These are phyloP conservation scores for Lasioglossum marginatum DNA, from an alignment of 2,888 invertebrate species.

Conservation along the genomic window DNA sequence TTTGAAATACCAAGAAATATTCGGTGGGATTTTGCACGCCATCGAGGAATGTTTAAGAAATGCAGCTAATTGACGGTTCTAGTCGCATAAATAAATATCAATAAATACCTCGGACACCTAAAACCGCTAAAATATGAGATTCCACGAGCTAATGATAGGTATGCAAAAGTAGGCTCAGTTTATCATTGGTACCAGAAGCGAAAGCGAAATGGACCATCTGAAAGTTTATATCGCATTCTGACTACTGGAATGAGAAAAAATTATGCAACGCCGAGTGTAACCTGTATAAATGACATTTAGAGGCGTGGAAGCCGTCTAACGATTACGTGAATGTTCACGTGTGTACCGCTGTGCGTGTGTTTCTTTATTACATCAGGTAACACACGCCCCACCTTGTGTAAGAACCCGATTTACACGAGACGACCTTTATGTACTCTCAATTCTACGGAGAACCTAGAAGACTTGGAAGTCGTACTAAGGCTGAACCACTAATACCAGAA, in stretches of 20 bases:
- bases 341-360: slow-evolving; percentile 45
- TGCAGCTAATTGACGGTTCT: background rate
- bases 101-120: background rate
- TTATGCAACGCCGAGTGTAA: slow-evolving; percentile 41
- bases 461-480: slow-evolving; percentile 45
- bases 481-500: slow-evolving; percentile 30
- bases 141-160: background rate
- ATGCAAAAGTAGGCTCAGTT: background rate
- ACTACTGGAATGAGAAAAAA: slow-evolving; percentile 23
- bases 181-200: background rate
- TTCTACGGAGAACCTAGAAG: slow-evolving; percentile 47
- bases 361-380: slow-evolving; percentile 55
- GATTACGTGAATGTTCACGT: slow-evolving; percentile 47
- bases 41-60: background rate
- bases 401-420: slow-evolving; percentile 53
- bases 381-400: slow-evolving; percentile 54
- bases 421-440: slow-evolving; percentile 60
- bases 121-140: background rate
- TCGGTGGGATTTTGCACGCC: background rate
- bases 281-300: slow-evolving; percentile 60
- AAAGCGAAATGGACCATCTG: slow-evolving; percentile 20
- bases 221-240: slow-evolving; percentile 25
- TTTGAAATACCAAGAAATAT: too few relatives aligned
- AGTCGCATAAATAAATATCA: background rate
- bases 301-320: slow-evolving; percentile 65